Conservation (phyloP, 2,888 invertebrate species). For the Drosophila niveifrons region DNA sequence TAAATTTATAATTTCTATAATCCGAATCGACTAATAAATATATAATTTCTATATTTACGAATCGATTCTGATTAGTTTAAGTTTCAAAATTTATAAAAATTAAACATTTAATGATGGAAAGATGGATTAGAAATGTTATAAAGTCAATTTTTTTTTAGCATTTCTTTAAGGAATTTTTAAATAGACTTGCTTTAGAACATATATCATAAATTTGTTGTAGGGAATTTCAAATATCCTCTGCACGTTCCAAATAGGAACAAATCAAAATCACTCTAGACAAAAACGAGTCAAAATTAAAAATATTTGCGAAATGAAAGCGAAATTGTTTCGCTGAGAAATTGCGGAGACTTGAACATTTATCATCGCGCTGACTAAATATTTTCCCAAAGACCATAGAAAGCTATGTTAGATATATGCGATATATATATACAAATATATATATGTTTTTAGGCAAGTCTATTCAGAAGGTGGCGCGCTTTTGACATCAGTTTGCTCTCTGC, state of each 20-base stretch:
- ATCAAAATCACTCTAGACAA: slow-evolving; percentile 3
- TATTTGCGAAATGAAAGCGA: slow-evolving; percentile 51
- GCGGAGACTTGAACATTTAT: slow-evolving; percentile 60
- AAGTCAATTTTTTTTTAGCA: too few species aligned
- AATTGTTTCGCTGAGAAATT: slow-evolving; percentile 59
- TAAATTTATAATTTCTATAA: too few species aligned
- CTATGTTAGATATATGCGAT: slow-evolving; percentile 5
- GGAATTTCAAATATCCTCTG: not conserved
- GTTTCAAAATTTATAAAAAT: too few species aligned
- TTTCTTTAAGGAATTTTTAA: too few species aligned
- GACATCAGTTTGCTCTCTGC: slow-evolving; percentile 62
- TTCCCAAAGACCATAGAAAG: slow-evolving; percentile 25
- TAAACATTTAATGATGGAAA: too few species aligned
- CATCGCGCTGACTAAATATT: slow-evolving; percentile 49
- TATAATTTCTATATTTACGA: too few species aligned
- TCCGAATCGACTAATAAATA: too few species aligned
- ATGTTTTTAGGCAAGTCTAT: slow-evolving; percentile 15
- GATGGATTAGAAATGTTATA: too few species aligned
- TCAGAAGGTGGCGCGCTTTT: slow-evolving; percentile 65
- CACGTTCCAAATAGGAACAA: not conserved
- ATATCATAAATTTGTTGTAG: not conserved
- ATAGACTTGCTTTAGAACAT: not conserved
- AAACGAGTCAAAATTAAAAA: slow-evolving; percentile 24
- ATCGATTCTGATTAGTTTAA: too few species aligned
- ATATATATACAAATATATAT: slow-evolving; percentile 23